Evolutionary conservation across 2,888 invertebrate species (phyloP).

Genomic region (Aspidiotus destructor): DNA sequence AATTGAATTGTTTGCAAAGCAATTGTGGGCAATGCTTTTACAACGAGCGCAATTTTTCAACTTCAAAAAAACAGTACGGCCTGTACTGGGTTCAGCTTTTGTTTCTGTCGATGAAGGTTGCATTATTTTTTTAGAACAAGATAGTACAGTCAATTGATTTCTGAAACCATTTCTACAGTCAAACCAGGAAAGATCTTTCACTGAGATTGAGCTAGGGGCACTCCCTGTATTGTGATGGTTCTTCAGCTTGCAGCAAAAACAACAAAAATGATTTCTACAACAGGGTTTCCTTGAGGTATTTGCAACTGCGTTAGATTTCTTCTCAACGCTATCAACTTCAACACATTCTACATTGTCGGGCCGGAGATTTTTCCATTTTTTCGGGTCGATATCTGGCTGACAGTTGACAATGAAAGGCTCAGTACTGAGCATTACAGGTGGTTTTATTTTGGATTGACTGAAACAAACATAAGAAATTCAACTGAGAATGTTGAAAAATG

Average conservation of each 20-base stretch:
- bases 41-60: conserved; percentile 14
- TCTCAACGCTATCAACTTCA: too few relatives aligned
- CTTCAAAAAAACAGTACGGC: conserved; percentile 19
- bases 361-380: too few relatives aligned
- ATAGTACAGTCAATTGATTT: conserved; percentile 5
- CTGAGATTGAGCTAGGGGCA: background rate
- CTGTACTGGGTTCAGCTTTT: conserved; percentile 12
- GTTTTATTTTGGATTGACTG: too few relatives aligned
- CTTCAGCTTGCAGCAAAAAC: conserved; percentile 17
- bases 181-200: conserved; percentile 11
- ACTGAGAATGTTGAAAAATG: too few relatives aligned
- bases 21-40: background rate
- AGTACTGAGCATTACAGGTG: too few relatives aligned
- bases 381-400: too few relatives aligned
- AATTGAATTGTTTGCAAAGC: too few relatives aligned
- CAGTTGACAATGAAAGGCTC: too few relatives aligned
- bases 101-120: background rate
- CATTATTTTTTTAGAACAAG: conserved; percentile 13
- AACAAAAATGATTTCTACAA: conserved; percentile 14
- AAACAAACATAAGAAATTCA: too few relatives aligned
- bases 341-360: too few relatives aligned
- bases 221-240: background rate
- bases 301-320: background rate
- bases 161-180: conserved; percentile 12
- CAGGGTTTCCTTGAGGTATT: conserved; percentile 9